Conservation (phyloP, 2,113 vertebrate genomes). For the Megalops atlanticus region DNA sequence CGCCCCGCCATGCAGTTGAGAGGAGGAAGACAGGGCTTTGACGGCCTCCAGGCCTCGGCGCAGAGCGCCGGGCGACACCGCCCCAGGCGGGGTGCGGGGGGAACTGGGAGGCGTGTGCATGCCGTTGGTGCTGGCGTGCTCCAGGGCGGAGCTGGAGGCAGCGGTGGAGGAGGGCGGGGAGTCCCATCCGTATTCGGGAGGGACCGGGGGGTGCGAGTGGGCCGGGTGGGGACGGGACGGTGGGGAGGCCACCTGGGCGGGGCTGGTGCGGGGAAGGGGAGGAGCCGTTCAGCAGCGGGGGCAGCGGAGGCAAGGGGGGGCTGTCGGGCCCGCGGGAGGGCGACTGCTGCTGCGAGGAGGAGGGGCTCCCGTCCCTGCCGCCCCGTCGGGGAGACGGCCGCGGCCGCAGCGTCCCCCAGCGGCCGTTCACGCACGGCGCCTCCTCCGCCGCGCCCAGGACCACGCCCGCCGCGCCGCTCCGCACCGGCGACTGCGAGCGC, state of each 20-base stretch:
- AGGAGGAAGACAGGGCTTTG: slow-evolving; percentile 74
- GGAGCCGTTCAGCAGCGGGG: slow-evolving; percentile 83
- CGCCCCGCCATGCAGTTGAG: slow-evolving; percentile 60
- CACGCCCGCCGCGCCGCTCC: slow-evolving; percentile 63
- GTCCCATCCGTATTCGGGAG: slow-evolving; percentile 84
- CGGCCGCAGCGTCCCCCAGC: slow-evolving; percentile 92
- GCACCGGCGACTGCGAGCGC: slow-evolving; percentile 89
- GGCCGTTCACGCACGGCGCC: slow-evolving; percentile 92
- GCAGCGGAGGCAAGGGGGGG: slow-evolving; percentile 69
- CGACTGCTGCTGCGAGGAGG: slow-evolving; percentile 77
- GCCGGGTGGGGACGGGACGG: slow-evolving; percentile 59
- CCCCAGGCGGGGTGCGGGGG: slow-evolving; percentile 74
- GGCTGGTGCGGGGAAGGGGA: slow-evolving; percentile 80
- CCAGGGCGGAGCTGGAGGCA: slow-evolving; percentile 68
- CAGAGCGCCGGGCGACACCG: slow-evolving; percentile 85
- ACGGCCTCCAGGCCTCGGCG: slow-evolving; percentile 88
- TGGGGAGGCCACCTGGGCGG: slow-evolving; percentile 82
- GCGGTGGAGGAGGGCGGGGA: slow-evolving; percentile 62
- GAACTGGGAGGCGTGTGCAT: slow-evolving; percentile 78
- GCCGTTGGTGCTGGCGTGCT: slow-evolving; percentile 86
- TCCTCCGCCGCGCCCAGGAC: slow-evolving; percentile 78
- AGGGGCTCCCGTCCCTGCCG: slow-evolving; percentile 87
- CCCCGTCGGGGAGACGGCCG: slow-evolving; percentile 73
- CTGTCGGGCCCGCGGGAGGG: slow-evolving; percentile 81
- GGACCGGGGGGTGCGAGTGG: slow-evolving; percentile 61